Evolutionary conservation across 2,113 vertebrate genomes (phyloP), one percentile per base, ranked within the genome.

Genomic region (Capricornis sumatraensis): DNA sequence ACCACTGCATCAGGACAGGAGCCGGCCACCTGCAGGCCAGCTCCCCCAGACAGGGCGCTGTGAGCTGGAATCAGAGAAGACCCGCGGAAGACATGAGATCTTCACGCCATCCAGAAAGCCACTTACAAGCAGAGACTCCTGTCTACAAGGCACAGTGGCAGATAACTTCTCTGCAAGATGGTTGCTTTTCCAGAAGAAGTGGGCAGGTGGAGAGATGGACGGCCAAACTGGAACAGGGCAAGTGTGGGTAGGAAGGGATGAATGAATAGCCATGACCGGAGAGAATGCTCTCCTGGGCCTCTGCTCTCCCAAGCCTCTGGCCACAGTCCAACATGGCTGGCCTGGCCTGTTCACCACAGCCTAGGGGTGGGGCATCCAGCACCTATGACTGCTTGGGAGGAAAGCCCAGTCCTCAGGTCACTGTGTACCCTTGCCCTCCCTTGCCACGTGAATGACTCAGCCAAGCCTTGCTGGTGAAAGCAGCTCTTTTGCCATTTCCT

Each of bases 231-330:
- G 23, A 30, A 52, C 14, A 55, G 21, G 36, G 33, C 0, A 1
- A 43, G 47, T 2, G 2, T 3, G n/a, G 30, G 14, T 1, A 23
- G 9, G 36, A 40, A 33, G 21, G 11, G 3, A 23, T 2, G 16
- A 11, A 8, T 1, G 17, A 19, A 9, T 4, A 21, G 16, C 83
- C 21, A 30, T 0, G 21, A 19, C 67, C 33, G 6, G 16, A 21
- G 62, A 33, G 25, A 28, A 50, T 2, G 6, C 10, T 76, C 9
- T n/a, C 47, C 43, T 23, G 40, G 27, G 15, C 27, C 28, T 27
- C 50, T 1, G 6, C 30, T 19, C 64, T 50, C 2, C 33, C 40
- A 15, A 30, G 40, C 27, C 40, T 6, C 52, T 13, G 23, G 23
- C 10, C 9, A 6, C 43, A 25, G 12, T 33, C 8, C 23, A n/a